These are phyloP conservation scores for Ceramica pisi DNA, from an alignment of 2,888 invertebrate genomes.

Conservation along the genomic window DNA sequence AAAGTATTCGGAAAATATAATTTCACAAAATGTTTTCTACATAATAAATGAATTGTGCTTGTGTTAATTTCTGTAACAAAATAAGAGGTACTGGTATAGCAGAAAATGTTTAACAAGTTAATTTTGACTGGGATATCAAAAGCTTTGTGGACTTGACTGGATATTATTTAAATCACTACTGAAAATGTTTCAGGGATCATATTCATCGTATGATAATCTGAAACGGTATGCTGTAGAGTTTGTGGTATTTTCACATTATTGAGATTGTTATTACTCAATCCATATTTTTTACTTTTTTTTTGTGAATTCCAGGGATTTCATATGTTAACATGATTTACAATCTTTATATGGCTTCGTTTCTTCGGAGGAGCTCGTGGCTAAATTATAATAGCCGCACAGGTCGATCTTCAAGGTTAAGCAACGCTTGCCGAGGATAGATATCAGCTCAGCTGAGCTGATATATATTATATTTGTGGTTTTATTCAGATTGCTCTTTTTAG, in stretches of 20 bases:
- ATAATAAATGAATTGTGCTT: conserved; percentile 26
- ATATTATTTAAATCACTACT: neutral
- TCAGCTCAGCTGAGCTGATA: no score
- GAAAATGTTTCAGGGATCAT: neutral
- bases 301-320: neutral
- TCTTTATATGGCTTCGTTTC: no score
- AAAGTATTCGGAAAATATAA: conserved; percentile 28
- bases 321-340: no score
- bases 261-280: neutral
- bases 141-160: neutral
- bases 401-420: no score
- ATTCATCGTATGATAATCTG: neutral
- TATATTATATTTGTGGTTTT: no score
- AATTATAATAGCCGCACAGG: no score
- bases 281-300: no score
- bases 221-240: no score
- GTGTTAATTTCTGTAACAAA: conserved; percentile 27
- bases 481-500: no score
- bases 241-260: neutral
- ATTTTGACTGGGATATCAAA: conserved; percentile 8
- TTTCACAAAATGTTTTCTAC: conserved; percentile 23
- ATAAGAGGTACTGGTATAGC: conserved; percentile 1
- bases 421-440: no score
- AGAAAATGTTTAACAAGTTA: conserved; percentile 8
- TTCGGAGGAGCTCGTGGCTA: no score